Base-by-base conservation (phyloP, 2,888 invertebrate genomes). In the Pristionchus fissidentatus region DNA sequence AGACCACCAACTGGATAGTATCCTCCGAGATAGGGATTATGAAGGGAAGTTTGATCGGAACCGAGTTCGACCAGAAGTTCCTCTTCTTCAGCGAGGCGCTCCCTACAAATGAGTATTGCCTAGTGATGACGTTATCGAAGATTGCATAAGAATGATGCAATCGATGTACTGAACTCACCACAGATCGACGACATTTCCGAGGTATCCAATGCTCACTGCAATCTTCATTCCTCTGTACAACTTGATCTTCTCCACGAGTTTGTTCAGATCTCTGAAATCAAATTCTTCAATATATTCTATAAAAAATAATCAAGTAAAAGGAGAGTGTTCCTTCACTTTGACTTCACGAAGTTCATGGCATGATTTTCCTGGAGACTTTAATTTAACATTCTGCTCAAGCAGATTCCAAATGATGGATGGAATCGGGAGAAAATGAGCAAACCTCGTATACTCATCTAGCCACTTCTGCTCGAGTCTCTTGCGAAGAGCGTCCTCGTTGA, bases 21-120 rank as follows among this genome's bases (percentile, higher is more conserved):
- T 0, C 95, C 95, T 0, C 94, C 95, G 70, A 93, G 93, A 90
- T 93, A 94, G 0, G 94, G 94, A 89, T 94, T 94, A 90, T 95
- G 95, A 80, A 94, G 94, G 0, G 94, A 94, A 0, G 95, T 95
- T 91, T 95, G 95, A 90, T 95, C 95, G 1, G 94, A 94, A 0
- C 94, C 95, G 26, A 95, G 91, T 66, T 95, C 94, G 0, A 93
- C 94, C 43, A 95, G 90, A n/a, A 93, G 88, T 70, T 95, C 94
- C 60, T 94, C 92, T 84, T 94, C 94, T 22, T 92, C 89, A 15
- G 93, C 94, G 60, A 95, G 89, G 62, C 93, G 89, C 89, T 94
- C 94, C 94, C 94, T 94, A 84, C 26, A 73, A 85, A 26, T 60
- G 10, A 19, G 26, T 60, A 49, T 26, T n/a, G 29, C 13, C n/a